These are phyloP conservation scores for Euzophera pinguis DNA, from an alignment of 2,888 invertebrate genomes.

Conservation along the genomic window DNA sequence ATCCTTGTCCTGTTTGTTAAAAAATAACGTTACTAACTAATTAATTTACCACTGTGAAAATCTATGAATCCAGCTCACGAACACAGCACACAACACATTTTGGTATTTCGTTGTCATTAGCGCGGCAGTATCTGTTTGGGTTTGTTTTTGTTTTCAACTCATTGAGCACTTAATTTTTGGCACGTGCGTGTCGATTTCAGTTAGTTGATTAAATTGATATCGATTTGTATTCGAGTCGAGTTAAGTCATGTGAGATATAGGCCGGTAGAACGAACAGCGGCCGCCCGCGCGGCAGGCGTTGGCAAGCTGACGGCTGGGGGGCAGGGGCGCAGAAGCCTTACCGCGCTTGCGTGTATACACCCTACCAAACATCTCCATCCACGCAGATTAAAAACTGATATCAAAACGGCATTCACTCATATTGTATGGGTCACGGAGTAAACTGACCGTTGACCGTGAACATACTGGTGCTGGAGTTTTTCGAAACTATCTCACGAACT, in stretches of 20 bases:
- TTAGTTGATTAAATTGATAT: conserved; percentile 54
- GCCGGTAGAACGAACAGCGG: conserved; percentile 40
- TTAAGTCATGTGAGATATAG: conserved; percentile 27
- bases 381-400: conserved; percentile 27
- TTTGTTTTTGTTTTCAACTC: conserved; percentile 19
- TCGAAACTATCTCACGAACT: too few relatives aligned
- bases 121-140: conserved; percentile 22
- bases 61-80: conserved; percentile 44
- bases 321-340: conserved; percentile 50
- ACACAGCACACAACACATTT: conserved; percentile 39
- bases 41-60: conserved; percentile 29
- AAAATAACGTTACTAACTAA: conserved; percentile 20
- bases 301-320: conserved; percentile 50
- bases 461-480: too few relatives aligned
- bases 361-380: conserved; percentile 42
- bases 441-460: too few relatives aligned
- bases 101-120: conserved; percentile 28
- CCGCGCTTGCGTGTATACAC: conserved; percentile 60
- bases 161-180: conserved; percentile 28
- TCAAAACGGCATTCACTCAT: too few relatives aligned
- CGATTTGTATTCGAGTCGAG: conserved; percentile 53
- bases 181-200: conserved; percentile 36
- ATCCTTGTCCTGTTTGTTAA: neutral
- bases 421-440: too few relatives aligned
- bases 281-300: conserved; percentile 56